A percentile compares a stretch with the other conserved stretches of the same genome.
These are phyloP conservation scores for Falco berigora DNA, from an alignment of 2,797 vertebrate genomes.

Conservation along the genomic window DNA sequence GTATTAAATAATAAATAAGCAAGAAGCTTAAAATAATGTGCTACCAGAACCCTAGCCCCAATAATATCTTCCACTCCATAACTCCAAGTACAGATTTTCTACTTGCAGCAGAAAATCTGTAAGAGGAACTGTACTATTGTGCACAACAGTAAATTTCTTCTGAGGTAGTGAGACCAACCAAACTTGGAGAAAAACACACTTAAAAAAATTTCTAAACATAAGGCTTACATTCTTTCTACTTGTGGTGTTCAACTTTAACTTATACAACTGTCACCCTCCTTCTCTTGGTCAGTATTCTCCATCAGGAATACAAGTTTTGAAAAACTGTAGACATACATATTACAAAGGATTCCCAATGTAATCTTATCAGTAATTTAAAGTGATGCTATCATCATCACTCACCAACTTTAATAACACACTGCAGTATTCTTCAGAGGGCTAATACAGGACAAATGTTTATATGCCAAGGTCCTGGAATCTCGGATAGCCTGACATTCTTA, in stretches of 20 bases:
- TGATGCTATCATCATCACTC: not conserved
- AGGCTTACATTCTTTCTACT: not conserved
- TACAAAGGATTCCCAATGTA: not conserved
- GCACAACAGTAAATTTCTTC: not conserved
- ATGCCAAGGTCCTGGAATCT: not conserved
- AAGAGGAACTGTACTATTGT: not conserved
- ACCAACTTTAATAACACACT: not conserved
- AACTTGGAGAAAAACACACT: not conserved
- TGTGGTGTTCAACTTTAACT: not conserved
- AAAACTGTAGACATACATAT: not conserved
- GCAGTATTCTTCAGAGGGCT: not conserved
- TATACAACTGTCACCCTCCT: not conserved
- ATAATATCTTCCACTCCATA: not conserved
- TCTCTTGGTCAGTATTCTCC: not conserved
- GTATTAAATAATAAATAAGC: conserved; percentile 25
- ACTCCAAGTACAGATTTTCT: not conserved
- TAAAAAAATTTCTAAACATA: not conserved
- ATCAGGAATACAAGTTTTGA: not conserved
- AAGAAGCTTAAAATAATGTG: not conserved
- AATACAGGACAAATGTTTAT: not conserved
- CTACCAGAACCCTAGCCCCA: not conserved
- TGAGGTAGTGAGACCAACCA: not conserved
- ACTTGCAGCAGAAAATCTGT: not conserved
- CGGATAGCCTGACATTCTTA: not conserved
- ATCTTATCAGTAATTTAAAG: not conserved